A percentile compares a stretch with the other conserved stretches of the same genome.
These are phyloP conservation scores for Nezara viridula DNA, from an alignment of 2,888 invertebrate genomes.

Conservation along the genomic window DNA sequence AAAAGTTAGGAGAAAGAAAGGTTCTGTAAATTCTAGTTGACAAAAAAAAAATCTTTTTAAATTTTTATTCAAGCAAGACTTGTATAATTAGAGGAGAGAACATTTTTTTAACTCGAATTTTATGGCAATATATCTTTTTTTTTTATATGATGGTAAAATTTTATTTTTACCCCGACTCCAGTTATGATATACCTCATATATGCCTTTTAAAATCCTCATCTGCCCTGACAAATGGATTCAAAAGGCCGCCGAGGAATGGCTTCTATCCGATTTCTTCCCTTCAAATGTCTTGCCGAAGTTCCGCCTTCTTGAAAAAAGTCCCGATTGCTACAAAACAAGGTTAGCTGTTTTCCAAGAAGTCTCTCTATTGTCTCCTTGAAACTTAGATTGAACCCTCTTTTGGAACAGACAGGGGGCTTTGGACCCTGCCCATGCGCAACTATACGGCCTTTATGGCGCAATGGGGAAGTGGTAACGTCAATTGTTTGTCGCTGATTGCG, in stretches of 20 bases:
- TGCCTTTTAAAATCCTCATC: not conserved
- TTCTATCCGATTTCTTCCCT: not conserved
- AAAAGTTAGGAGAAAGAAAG: too few relatives aligned
- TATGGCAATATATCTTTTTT: too few relatives aligned
- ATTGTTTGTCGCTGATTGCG: not conserved
- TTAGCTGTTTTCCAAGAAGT: not conserved
- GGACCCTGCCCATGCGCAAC: not conserved
- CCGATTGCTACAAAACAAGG: constrained; percentile 49
- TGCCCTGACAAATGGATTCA: not conserved
- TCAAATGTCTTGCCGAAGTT: constrained; percentile 4
- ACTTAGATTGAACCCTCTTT: constrained; percentile 40
- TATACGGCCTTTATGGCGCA: too few relatives aligned
- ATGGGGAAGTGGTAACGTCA: not conserved
- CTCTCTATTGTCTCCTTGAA: constrained; percentile 28
- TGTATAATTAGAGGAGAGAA: too few relatives aligned
- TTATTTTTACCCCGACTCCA: too few relatives aligned
- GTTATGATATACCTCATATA: not conserved
- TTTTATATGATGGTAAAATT: too few relatives aligned
- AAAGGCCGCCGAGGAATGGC: not conserved
- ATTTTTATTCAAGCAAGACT: too few relatives aligned
- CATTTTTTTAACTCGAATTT: too few relatives aligned
- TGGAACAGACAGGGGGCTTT: not conserved
- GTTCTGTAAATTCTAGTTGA: too few relatives aligned
- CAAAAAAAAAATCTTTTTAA: too few relatives aligned
- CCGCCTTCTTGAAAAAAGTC: not conserved